A percentile compares a stretch with the other conserved stretches of the same genome.
phyloP scores from a whole-genome alignment of 2,797 vertebrate genomes.

The Fistularia commersonii region DNA sequence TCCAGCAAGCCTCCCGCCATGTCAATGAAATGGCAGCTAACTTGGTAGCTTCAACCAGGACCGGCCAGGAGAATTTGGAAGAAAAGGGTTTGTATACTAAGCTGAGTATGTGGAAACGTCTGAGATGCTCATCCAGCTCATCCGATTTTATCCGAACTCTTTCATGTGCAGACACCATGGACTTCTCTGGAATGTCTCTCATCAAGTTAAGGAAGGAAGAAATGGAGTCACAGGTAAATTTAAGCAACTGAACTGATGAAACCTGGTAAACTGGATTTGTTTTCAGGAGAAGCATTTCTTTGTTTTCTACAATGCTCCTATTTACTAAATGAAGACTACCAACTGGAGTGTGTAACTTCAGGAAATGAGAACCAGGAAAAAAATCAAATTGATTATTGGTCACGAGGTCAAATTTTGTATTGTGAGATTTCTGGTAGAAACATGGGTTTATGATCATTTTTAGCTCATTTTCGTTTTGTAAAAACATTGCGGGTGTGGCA shows the following conservation, averaged over 20 bases:
- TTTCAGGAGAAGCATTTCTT: neutral
- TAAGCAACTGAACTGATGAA: neutral
- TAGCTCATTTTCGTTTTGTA: too few relatives aligned
- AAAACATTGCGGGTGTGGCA: too few relatives aligned
- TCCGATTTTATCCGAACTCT: neutral
- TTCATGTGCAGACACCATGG: constrained; percentile 85
- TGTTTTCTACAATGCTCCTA: too few relatives aligned
- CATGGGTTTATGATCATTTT: too few relatives aligned
- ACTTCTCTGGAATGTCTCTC: constrained; percentile 94
- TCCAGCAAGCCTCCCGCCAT: constrained; percentile 88
- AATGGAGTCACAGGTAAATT: constrained; percentile 90
- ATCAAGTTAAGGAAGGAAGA: constrained; percentile 95
- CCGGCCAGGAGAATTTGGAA: constrained; percentile 89
- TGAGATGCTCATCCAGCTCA: neutral
- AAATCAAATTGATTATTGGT: too few relatives aligned
- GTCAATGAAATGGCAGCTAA: constrained; percentile 94
- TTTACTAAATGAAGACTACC: too few relatives aligned
- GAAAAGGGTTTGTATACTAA: constrained; percentile 77
- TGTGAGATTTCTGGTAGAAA: too few relatives aligned
- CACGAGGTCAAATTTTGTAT: too few relatives aligned
- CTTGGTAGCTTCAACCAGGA: constrained; percentile 91
- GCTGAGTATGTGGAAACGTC: neutral
- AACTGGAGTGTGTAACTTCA: too few relatives aligned
- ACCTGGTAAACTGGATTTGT: neutral
- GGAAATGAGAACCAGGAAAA: too few relatives aligned